These are phyloP conservation scores for Greenwoodochromis staneri DNA, from an alignment of 2,113 vertebrate species.

Conservation along the genomic window DNA sequence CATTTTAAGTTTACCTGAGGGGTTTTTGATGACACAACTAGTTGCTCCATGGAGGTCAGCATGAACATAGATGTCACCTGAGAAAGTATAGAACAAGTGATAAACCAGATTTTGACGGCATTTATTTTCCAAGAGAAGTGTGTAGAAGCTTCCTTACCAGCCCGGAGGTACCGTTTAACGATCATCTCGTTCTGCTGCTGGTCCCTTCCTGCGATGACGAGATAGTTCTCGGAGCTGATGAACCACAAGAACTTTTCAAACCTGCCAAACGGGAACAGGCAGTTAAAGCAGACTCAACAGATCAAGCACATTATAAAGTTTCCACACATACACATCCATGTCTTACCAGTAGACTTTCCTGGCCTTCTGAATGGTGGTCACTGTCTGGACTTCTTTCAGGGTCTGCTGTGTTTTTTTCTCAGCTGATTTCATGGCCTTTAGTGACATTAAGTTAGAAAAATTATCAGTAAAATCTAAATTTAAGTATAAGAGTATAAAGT, in stretches of 20 bases:
- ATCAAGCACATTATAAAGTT: not conserved
- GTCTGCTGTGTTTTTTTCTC: constrained; percentile 98
- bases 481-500: not conserved
- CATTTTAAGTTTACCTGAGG: constrained; percentile 73
- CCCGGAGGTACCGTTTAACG: constrained; percentile 87
- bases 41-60: constrained; percentile 96
- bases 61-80: constrained; percentile 94
- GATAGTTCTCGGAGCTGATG: constrained; percentile 96
- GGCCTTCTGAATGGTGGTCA: constrained; percentile 95
- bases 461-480: not conserved
- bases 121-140: not conserved
- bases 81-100: not conserved
- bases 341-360: constrained; percentile 96
- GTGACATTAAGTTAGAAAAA: not conserved
- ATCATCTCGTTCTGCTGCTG: constrained; percentile 99
- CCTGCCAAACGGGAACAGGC: constrained; percentile 66
- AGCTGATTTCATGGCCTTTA: constrained; percentile 93
- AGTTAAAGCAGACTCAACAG: not conserved
- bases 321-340: not conserved
- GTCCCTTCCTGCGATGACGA: constrained; percentile 92
- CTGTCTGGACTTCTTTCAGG: constrained; percentile 92
- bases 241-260: constrained; percentile 99
- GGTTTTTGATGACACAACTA: constrained; percentile 95
- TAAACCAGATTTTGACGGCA: not conserved
- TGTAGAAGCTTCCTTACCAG: constrained; percentile 67